Conservation (phyloP, 2,888 invertebrate genomes). For the Parascotia fuliginaria region DNA sequence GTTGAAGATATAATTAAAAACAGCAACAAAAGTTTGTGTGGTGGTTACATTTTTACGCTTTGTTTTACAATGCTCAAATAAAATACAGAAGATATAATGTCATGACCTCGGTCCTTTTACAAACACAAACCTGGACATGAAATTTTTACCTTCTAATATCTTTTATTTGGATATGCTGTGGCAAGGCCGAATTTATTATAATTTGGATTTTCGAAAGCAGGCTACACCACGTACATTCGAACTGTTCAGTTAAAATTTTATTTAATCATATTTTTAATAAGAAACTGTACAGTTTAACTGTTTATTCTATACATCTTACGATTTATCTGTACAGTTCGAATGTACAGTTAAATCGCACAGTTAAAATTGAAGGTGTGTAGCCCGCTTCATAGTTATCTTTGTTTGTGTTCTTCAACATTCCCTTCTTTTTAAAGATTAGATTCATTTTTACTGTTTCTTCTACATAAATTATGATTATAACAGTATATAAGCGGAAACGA, state of each 20-base stretch:
- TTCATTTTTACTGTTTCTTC: background rate
- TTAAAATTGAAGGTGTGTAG: no score
- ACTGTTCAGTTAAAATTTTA: no score
- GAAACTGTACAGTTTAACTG: no score
- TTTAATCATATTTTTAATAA: no score
- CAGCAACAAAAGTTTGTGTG: constrained; percentile 34
- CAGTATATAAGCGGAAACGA: background rate
- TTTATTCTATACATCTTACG: no score
- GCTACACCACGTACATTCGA: no score
- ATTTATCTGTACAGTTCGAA: no score
- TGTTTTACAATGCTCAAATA: background rate
- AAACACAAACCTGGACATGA: background rate
- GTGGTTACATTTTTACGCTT: constrained; percentile 12
- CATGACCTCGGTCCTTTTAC: no score
- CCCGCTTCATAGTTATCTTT: background rate
- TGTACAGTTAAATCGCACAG: no score
- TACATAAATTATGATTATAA: background rate
- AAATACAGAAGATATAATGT: background rate
- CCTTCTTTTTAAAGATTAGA: constrained; percentile 7
- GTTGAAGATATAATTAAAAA: constrained; percentile 18
- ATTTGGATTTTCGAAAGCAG: no score
- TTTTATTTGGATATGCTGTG: background rate
- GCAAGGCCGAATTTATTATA: background rate
- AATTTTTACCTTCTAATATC: background rate
- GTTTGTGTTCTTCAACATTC: constrained; percentile 29